Percentiles rank a stretch among this genome's conserved stretches.
These are phyloP conservation scores for Engystomops pustulosus DNA, from an alignment of 2,113 vertebrate species.

Conservation along the genomic window DNA sequence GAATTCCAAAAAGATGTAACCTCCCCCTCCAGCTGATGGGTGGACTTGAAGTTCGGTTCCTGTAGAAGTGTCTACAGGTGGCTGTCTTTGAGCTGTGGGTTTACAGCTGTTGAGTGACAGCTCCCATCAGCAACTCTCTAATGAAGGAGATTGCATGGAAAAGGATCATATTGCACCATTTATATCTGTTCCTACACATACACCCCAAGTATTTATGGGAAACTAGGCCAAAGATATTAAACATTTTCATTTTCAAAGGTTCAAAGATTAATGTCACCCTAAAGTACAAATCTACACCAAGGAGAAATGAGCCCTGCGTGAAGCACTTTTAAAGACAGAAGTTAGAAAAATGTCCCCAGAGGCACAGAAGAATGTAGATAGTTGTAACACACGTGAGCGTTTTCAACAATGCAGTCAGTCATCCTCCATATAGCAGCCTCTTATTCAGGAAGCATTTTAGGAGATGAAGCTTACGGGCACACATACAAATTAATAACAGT, in stretches of 20 bases:
- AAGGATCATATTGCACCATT: slow-evolving; percentile 63
- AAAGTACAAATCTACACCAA: neutral
- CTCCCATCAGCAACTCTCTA: slow-evolving; percentile 70
- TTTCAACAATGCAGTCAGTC: slow-evolving; percentile 34
- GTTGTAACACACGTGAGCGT: slow-evolving; percentile 25
- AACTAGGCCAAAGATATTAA: slow-evolving; percentile 6
- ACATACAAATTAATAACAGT: slow-evolving; percentile 26
- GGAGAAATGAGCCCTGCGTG: neutral
- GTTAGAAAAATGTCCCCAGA: slow-evolving; percentile 28
- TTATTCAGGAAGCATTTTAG: slow-evolving; percentile 24
- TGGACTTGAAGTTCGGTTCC: slow-evolving; percentile 61
- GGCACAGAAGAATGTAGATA: slow-evolving; percentile 35
- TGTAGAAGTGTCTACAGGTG: slow-evolving; percentile 65
- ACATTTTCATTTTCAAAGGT: slow-evolving; percentile 3
- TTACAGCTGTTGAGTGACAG: slow-evolving; percentile 66
- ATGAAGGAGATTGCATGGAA: slow-evolving; percentile 67
- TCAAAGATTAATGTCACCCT: neutral
- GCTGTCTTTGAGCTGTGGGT: slow-evolving; percentile 62
- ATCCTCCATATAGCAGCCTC: slow-evolving; percentile 18
- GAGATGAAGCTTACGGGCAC: neutral
- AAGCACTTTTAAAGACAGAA: slow-evolving; percentile 27
- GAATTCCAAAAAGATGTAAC: slow-evolving; percentile 9
- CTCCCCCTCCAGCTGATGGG: neutral
- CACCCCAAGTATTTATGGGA: slow-evolving; percentile 23
- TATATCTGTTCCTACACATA: slow-evolving; percentile 46